Evolutionary conservation across 2,113 vertebrate species (phyloP), one percentile per base, ranked within the genome.

Genomic region (Tupaia chinensis): DNA sequence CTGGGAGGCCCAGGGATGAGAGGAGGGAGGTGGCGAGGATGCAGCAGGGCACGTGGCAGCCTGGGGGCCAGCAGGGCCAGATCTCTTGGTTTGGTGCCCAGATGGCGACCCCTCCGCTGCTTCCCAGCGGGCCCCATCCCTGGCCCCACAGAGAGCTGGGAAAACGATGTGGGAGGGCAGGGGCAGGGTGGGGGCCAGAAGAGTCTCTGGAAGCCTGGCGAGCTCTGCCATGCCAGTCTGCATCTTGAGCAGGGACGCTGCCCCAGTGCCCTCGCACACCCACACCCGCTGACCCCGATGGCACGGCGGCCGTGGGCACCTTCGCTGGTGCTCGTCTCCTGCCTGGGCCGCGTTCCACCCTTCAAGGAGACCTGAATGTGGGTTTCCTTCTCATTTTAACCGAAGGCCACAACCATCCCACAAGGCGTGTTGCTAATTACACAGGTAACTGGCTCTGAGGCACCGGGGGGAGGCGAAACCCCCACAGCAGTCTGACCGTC

Each of bases 381-480:
- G 74, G 84, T 61, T 98, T 98, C 87, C 73, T 96, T 96, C 92
- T 96, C 66, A 97, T 98, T 97, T 96, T 96, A 96, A 95, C 94
- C 27, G 80, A 96, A 96, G 95, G 70, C 92, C 65, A 97, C 90
- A 91, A 89, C 79, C 72, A 60, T 89, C 95, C 94, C 95, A 95
- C 94, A 93, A 91, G 95, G 73, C 96, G 96, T 86, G 91, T 91
- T 94, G 89, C 96, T 97, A 95, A 98, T 95, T 96, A 95, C 83
- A 95, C n/a, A 93, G 96, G 95, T 95, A 95, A 97, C 96, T 95
- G 97, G 92, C 96, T 97, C 90, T 86, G 77, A 94, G 95, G 93
- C 92, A 77, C 23, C n/a, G 82, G 87, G 94, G 27, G 34, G 92
- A 94, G 86, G 87, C 89, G 89, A 97, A 72, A 22, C 44, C 72